These are phyloP conservation scores for Meteorus cinctellus DNA, from an alignment of 2,888 invertebrate genomes.

Conservation along the genomic window DNA sequence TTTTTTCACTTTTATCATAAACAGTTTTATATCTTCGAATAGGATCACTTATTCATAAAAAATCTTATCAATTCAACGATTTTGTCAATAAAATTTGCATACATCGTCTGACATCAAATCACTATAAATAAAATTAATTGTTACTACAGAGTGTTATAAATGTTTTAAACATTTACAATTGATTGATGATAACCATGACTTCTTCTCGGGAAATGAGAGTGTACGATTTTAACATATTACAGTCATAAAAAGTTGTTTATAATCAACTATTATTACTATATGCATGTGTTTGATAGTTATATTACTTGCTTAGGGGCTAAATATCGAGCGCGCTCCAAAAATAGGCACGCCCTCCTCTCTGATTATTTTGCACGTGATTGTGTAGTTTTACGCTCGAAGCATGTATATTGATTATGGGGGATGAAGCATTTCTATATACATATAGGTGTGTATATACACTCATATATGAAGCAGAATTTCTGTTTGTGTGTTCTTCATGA, in stretches of 20 bases:
- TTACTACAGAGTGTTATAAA: neutral
- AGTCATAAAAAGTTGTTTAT: neutral
- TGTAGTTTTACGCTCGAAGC: conserved; percentile 21
- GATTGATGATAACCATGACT: neutral
- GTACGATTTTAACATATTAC: neutral
- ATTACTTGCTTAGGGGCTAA: neutral
- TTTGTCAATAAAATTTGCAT: too few species aligned
- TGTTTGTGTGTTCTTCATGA: too few species aligned
- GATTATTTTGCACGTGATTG: conserved; percentile 2
- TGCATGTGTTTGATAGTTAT: neutral
- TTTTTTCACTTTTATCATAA: too few species aligned
- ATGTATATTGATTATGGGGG: conserved; percentile 21
- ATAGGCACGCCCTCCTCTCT: conserved; percentile 12
- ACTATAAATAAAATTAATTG: too few species aligned
- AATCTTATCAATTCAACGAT: too few species aligned
- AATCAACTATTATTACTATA: neutral
- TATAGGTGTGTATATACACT: too few species aligned
- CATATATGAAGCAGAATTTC: too few species aligned
- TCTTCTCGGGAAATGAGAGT: neutral
- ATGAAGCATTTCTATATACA: neutral
- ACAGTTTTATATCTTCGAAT: too few species aligned
- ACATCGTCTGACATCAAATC: too few species aligned
- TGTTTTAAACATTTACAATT: neutral
- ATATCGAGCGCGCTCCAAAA: conserved; percentile 13
- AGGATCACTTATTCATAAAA: too few species aligned